Percentiles rank a stretch among this genome's conserved stretches.
These are phyloP conservation scores for Onychomys leucogaster DNA, from an alignment of 2,797 vertebrate species.

Conservation along the genomic window DNA sequence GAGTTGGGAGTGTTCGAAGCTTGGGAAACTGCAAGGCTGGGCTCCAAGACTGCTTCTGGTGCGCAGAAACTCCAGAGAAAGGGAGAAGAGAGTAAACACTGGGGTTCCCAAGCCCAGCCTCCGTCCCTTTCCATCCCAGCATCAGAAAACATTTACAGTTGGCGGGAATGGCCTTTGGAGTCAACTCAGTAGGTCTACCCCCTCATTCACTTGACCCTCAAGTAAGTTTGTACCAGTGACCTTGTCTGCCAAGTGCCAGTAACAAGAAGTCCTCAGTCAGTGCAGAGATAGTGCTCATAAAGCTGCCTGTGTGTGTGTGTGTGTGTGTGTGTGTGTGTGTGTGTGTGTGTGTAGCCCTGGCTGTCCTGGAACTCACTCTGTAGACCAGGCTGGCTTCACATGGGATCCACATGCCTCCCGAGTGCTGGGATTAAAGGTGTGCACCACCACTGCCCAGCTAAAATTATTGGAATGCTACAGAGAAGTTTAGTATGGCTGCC, in stretches of 20 bases:
- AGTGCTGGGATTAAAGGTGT: neutral
- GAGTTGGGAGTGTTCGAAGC: neutral
- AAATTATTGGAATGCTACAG: neutral
- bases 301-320: too few relatives aligned
- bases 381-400: neutral
- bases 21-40: neutral
- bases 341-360: neutral
- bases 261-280: neutral
- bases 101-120: neutral
- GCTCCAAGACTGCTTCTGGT: neutral
- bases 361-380: neutral
- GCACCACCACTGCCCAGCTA: neutral
- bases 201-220: too few relatives aligned
- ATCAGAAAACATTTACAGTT: fast-evolving
- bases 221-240: neutral
- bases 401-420: neutral
- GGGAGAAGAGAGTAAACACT: neutral
- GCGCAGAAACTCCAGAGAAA: neutral
- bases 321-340: too few relatives aligned
- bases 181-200: neutral
- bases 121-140: fast-evolving
- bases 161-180: neutral
- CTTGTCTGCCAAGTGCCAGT: neutral
- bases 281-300: fast-evolving
- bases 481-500: neutral